Percentiles rank a stretch among this genome's conserved stretches.
phyloP scores from a whole-genome alignment of 2,797 vertebrate genomes.

The Discoglossus pictus region DNA sequence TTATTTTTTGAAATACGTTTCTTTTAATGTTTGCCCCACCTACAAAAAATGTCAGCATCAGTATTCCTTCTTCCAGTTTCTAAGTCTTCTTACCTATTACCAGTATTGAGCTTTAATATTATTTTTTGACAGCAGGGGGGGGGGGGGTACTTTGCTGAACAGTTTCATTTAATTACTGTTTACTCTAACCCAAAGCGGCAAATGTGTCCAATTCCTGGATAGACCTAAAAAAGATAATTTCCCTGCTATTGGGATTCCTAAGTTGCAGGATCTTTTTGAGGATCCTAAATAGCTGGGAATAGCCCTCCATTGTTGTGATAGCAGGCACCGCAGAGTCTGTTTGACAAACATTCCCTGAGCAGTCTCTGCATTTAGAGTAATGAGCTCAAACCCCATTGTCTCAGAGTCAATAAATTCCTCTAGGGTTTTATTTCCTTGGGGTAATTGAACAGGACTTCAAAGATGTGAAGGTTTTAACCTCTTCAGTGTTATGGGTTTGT shows the following conservation, averaged over 20 bases:
- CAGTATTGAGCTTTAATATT: too few species aligned
- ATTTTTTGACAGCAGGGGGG: too few species aligned
- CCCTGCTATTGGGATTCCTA: background rate
- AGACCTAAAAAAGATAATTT: constrained; percentile 14
- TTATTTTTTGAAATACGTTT: too few species aligned
- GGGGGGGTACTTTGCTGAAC: too few species aligned
- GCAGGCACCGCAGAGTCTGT: constrained; percentile 43
- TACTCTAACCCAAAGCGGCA: too few species aligned
- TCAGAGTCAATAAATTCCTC: constrained; percentile 39
- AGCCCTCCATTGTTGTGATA: constrained; percentile 42
- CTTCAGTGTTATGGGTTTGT: constrained; percentile 6
- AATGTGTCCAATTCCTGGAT: too few species aligned
- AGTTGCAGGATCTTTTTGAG: background rate
- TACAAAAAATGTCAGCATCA: too few species aligned
- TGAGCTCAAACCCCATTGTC: constrained; percentile 12
- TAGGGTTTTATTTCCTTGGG: background rate
- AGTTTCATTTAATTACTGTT: too few species aligned
- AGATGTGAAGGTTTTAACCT: constrained; percentile 39
- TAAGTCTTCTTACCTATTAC: too few species aligned
- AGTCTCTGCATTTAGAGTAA: constrained; percentile 27
- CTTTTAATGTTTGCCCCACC: too few species aligned
- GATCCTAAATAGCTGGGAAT: constrained; percentile 28
- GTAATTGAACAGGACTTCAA: constrained; percentile 47
- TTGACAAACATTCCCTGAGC: constrained; percentile 18
- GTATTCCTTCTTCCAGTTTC: too few species aligned